Conservation (phyloP, 2,797 vertebrate genomes). For the Furcifer pardalis region DNA sequence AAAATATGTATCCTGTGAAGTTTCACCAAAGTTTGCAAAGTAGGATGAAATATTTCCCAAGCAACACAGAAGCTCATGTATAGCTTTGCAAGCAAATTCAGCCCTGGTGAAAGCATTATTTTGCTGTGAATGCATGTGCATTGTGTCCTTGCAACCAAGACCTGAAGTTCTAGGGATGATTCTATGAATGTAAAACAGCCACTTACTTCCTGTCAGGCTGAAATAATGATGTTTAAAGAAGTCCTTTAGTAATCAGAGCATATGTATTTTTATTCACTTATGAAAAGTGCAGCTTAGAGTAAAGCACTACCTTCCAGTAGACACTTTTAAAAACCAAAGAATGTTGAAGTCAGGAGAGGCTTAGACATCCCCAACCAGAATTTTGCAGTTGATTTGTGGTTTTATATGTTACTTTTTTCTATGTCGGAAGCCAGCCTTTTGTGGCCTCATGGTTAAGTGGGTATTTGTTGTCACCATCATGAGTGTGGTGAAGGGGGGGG, state of each 20-base stretch:
- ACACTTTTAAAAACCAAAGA: background rate
- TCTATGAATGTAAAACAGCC: background rate
- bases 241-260: background rate
- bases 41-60: background rate
- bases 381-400: background rate
- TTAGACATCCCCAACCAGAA: slow-evolving; percentile 37
- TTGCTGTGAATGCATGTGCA: background rate
- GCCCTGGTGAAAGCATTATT: background rate
- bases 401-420: slow-evolving; percentile 31
- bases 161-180: background rate
- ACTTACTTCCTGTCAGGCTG: background rate
- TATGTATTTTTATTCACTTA: background rate
- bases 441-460: background rate
- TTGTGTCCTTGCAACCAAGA: background rate
- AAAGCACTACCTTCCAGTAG: slow-evolving; percentile 3
- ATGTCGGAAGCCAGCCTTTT: slow-evolving; percentile 1
- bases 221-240: background rate
- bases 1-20: too few relatives aligned
- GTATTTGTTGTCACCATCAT: background rate
- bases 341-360: background rate
- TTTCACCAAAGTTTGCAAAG: background rate
- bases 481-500: too few relatives aligned
- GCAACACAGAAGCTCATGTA: background rate
- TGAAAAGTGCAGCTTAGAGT: background rate
- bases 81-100: background rate